Base-by-base conservation (phyloP, 2,113 vertebrate species). In the Tragelaphus scriptus region DNA sequence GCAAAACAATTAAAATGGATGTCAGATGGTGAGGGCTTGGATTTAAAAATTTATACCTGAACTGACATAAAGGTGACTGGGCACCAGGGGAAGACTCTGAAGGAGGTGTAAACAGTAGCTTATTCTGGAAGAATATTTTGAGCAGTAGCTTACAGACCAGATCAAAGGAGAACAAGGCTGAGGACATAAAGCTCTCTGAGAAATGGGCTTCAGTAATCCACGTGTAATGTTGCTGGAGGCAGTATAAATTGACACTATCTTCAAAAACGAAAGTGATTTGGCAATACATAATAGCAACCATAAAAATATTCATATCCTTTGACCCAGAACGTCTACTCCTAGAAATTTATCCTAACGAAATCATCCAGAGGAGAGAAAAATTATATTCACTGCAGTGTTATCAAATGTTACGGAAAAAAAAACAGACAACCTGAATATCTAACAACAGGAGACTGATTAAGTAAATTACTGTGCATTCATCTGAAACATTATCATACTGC, bases 231-330 rank as follows among this genome's bases (percentile, higher is more conserved):
- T 90, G 88, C 30, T 81, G 9, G 19, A 51, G 63, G 95, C 86
- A 93, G n/a, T 47, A 36, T 58, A 86, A 94, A 80, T 0, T 59
- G 93, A 94, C 71, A 97, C 51, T 92, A 96, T 94, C 68, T 63
- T 91, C 91, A 91, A 85, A 97, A 95, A 49, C 40, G 5, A 94
- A 96, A 94, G 61, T 91, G 63, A 97, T 65, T 93, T 96, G 86
- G 89, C 56, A 97, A 91, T 58, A 95, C 21, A 77, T 71, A 91
- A 47, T 55, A 96, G 81, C 96, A 97, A 89, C 8, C 84, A 95
- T 90, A 90, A 98, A 97, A 93, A 96, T 94, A 97, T 89, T 96
- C 91, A 94, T 19, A 65, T n/a, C 53, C 91, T 97, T 93, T 97
- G 71, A 90, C 79, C 86, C 53, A 95, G 91, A 98, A 94, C 49